These are phyloP conservation scores for Flabesymbios commensalis DNA, from an alignment of 2,888 invertebrate species.

Conservation along the genomic window DNA sequence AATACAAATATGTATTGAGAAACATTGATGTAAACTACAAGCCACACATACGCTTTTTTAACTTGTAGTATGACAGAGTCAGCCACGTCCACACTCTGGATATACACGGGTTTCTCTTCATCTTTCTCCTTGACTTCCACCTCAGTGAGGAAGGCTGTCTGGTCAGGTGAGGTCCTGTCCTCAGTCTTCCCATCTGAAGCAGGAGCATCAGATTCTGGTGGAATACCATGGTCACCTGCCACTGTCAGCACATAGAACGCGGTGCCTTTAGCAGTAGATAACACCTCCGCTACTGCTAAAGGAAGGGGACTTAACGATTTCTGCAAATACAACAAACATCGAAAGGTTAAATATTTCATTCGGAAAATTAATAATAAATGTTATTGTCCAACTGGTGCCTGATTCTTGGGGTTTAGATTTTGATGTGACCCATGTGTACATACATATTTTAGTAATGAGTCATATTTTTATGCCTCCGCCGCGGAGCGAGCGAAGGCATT, in stretches of 20 bases:
- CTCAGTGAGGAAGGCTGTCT: constrained; percentile 35
- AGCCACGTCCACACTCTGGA: constrained; percentile 41
- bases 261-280: constrained; percentile 52
- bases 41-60: constrained; percentile 41
- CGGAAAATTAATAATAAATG: too few species aligned
- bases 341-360: too few species aligned
- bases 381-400: too few species aligned
- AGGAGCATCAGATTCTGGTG: not conserved
- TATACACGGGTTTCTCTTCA: constrained; percentile 36
- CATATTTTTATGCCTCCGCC: too few species aligned
- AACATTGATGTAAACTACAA: too few species aligned
- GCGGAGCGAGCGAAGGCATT: too few species aligned
- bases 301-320: constrained; percentile 35
- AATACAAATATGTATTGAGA: too few species aligned
- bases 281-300: constrained; percentile 45
- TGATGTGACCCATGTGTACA: too few species aligned
- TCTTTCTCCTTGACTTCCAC: constrained; percentile 15
- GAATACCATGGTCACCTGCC: constrained; percentile 41
- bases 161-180: not conserved
- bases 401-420: too few species aligned
- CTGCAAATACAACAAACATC: too few species aligned
- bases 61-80: constrained; percentile 37
- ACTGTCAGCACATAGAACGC: constrained; percentile 54
- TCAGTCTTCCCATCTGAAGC: not conserved
- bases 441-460: too few species aligned